Conservation (phyloP, 2,888 invertebrate genomes). For the Chorisops tibialis region DNA sequence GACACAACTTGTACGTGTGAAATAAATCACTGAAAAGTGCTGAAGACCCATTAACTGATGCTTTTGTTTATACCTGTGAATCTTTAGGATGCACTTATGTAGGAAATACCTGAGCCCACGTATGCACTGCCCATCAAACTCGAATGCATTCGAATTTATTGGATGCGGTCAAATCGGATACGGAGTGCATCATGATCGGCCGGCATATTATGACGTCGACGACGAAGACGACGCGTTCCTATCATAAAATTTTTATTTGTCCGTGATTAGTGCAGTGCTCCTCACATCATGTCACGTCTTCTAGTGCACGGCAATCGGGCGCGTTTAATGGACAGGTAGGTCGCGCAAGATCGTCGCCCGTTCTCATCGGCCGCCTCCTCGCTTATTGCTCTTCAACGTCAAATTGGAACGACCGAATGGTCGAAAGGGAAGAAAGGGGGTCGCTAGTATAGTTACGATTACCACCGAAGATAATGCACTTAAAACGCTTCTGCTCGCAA, state of each 20-base stretch:
- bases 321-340: too few species aligned
- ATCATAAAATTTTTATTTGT: constrained; percentile 25
- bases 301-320: too few species aligned
- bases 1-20: constrained; percentile 28
- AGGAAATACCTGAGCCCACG: neutral
- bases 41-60: constrained; percentile 29
- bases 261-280: constrained; percentile 12
- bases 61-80: constrained; percentile 22
- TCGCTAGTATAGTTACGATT: too few species aligned
- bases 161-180: constrained; percentile 18
- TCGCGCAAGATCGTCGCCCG: too few species aligned
- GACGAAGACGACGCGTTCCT: neutral
- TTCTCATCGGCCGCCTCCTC: too few species aligned
- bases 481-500: too few species aligned
- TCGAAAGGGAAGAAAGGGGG: too few species aligned
- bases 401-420: too few species aligned
- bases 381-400: too few species aligned
- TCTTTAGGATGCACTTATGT: neutral
- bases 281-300: neutral
- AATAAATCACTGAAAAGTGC: constrained; percentile 33
- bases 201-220: too few species aligned
- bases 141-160: constrained; percentile 21
- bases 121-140: constrained; percentile 8
- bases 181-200: constrained; percentile 9
- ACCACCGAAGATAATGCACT: too few species aligned